Conservation (phyloP, 2,888 invertebrate genomes). For the Lycaena phlaeas region DNA sequence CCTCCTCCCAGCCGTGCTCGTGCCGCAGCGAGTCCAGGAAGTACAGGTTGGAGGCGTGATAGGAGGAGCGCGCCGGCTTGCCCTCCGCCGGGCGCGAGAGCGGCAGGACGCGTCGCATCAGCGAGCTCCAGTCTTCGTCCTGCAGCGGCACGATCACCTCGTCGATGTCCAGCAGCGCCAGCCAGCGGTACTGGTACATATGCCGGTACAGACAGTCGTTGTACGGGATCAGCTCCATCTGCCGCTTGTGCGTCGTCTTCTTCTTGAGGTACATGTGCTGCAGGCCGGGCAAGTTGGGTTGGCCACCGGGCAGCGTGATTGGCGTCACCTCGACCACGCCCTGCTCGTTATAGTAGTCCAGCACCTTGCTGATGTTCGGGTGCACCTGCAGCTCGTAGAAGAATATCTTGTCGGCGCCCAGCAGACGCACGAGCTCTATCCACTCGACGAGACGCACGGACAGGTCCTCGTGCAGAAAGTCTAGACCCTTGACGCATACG, state of each 20-base stretch:
- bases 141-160: slow-evolving; percentile 94
- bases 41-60: slow-evolving; percentile 93
- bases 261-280: slow-evolving; percentile 92
- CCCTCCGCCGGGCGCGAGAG: slow-evolving; percentile 72
- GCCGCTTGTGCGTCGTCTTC: slow-evolving; percentile 93
- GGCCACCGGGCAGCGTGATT: slow-evolving; percentile 88
- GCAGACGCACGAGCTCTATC: slow-evolving; percentile 88
- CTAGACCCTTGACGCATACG: slow-evolving; percentile 94
- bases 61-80: slow-evolving; percentile 78
- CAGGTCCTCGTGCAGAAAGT: slow-evolving; percentile 92
- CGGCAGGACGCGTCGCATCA: slow-evolving; percentile 81
- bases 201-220: slow-evolving; percentile 96
- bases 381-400: slow-evolving; percentile 94
- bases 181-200: slow-evolving; percentile 90
- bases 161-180: slow-evolving; percentile 93
- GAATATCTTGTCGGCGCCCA: slow-evolving; percentile 93
- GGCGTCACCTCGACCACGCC: slow-evolving; percentile 84
- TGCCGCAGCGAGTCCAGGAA: slow-evolving; percentile 91
- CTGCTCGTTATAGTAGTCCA: slow-evolving; percentile 76
- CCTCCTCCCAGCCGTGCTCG: slow-evolving; percentile 83
- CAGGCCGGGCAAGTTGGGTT: slow-evolving; percentile 90
- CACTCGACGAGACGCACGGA: slow-evolving; percentile 93
- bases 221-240: slow-evolving; percentile 96
- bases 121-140: slow-evolving; percentile 80
- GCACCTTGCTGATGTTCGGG: slow-evolving; percentile 90